These are phyloP conservation scores for Palythoa grandiflora DNA, from an alignment of 92 coral and sea anemone genomes.

Conservation along the genomic window DNA sequence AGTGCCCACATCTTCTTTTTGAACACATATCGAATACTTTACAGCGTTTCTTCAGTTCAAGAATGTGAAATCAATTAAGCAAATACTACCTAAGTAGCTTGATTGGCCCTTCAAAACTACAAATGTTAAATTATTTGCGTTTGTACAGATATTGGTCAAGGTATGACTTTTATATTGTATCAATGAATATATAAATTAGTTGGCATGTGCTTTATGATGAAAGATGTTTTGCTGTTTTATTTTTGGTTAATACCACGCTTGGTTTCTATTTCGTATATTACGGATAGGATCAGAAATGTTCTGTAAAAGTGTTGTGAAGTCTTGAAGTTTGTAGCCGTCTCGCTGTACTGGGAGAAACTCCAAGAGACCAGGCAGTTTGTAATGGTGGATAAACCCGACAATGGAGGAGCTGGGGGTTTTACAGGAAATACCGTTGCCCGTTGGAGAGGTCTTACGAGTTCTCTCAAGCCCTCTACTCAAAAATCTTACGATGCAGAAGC, in stretches of 20 bases:
- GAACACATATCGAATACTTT: no score
- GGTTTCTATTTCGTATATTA: neutral
- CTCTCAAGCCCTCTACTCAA: constrained; percentile 16
- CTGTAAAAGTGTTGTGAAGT: neutral
- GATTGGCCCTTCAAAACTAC: constrained; percentile 16
- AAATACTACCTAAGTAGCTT: neutral
- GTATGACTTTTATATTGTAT: no score
- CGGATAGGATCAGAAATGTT: neutral
- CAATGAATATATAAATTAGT: no score
- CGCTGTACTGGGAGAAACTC: neutral
- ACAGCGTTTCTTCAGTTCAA: no score
- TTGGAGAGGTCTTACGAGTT: constrained; percentile 30
- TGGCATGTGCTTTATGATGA: no score
- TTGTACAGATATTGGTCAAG: neutral
- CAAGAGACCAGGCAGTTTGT: neutral
- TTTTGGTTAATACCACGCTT: neutral
- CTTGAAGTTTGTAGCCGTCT: neutral
- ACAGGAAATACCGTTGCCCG: neutral
- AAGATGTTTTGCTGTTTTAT: no score
- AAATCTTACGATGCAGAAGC: neutral
- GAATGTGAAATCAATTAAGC: neutral
- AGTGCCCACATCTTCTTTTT: no score
- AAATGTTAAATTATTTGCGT: neutral
- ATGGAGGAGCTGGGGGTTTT: neutral
- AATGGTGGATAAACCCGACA: constrained; percentile 31